Conservation (phyloP, 2,113 vertebrate species). For the Hystrix cristata region DNA sequence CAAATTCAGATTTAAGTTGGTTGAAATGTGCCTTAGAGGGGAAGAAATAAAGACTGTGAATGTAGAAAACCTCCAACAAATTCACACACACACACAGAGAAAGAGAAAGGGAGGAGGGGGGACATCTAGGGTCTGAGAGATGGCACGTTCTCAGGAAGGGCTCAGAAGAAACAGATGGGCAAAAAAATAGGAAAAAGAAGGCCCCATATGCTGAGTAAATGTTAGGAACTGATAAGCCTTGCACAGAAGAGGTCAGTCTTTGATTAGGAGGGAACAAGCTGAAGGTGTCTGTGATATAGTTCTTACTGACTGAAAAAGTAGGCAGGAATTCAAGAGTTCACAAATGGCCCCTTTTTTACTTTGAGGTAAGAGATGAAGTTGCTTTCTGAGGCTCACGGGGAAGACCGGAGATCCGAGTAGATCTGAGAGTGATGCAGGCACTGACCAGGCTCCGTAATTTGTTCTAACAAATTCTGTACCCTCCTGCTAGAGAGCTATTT, state of each 20-base stretch:
- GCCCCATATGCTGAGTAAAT: neutral
- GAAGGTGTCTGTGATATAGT: neutral
- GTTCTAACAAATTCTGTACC: neutral
- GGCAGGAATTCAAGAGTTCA: neutral
- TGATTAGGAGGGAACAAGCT: neutral
- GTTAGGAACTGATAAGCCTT: neutral
- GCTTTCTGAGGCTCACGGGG: neutral
- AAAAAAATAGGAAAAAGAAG: neutral
- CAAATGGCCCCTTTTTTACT: neutral
- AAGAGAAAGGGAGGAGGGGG: neutral
- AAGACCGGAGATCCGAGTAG: neutral
- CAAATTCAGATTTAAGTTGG: conserved; percentile 2
- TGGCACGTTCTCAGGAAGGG: neutral
- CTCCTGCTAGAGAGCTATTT: neutral
- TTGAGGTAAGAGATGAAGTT: neutral
- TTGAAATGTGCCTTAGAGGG: neutral
- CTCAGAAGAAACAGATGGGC: neutral
- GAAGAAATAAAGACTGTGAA: neutral
- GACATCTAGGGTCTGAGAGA: neutral
- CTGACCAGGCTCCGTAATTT: neutral
- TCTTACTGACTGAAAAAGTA: neutral
- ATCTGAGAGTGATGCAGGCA: neutral
- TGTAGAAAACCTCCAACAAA: neutral
- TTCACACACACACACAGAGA: neutral
- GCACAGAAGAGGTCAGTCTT: neutral